These are phyloP conservation scores for Trachymyrmex cornetzi DNA, from an alignment of 1,140 invertebrate species.

Conservation along the genomic window DNA sequence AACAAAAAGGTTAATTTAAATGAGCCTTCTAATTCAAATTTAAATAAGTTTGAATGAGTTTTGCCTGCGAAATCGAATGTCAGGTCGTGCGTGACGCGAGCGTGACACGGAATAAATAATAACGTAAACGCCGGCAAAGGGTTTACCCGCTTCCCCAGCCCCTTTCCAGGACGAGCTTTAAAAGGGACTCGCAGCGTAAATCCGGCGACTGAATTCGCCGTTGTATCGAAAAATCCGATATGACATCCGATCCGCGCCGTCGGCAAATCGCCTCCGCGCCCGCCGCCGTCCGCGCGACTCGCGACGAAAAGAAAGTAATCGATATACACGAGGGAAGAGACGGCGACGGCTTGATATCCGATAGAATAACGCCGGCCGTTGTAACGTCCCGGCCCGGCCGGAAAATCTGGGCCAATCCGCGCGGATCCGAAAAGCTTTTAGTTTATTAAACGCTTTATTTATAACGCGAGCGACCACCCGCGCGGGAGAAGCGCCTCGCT, in stretches of 20 bases:
- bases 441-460: conserved; percentile 59
- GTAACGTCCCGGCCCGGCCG: conserved; percentile 15
- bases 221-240: conserved; percentile 43
- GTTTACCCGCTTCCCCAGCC: too few relatives aligned
- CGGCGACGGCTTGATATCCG: conserved; percentile 51
- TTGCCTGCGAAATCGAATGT: not conserved
- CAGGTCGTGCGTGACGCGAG: not conserved
- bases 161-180: not conserved
- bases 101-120: too few relatives aligned
- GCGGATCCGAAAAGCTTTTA: conserved; percentile 42
- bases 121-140: not conserved
- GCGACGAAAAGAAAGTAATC: conserved; percentile 55
- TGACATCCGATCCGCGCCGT: conserved; percentile 30
- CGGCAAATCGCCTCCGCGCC: conserved; percentile 25
- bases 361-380: conserved; percentile 26
- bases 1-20: not conserved
- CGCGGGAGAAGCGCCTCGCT: not conserved
- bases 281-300: not conserved
- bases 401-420: conserved; percentile 55
- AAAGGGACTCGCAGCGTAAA: not conserved
- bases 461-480: conserved; percentile 7
- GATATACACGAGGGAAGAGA: conserved; percentile 43
- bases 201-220: conserved; percentile 14
- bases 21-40: not conserved
- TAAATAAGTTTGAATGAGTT: not conserved